Evolutionary conservation across 2,113 vertebrate genomes (phyloP), one percentile per base, ranked within the genome.

Genomic region (Odobenus rosmarus): DNA sequence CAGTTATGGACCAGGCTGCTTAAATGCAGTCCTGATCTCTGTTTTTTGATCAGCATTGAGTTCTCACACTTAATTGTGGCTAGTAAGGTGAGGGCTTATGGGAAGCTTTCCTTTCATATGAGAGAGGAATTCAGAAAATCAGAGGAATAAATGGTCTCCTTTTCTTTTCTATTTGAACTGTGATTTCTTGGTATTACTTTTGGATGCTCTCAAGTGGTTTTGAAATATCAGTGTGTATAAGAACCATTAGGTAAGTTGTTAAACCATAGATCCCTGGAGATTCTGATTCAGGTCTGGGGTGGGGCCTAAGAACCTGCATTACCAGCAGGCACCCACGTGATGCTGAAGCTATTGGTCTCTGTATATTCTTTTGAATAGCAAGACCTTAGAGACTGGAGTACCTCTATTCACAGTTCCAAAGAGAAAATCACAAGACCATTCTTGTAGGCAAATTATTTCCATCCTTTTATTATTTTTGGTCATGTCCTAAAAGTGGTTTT

Each of bases 151-250:
- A 92, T 61, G 24, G 49, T 26, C 15, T 85, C 76, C 31, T 82
- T 91, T 77, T 46, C 36, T 67, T 72, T 97, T 87, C 82, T 1
- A 46, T 92, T 71, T 95, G 42, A 96, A 94, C 28, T 71, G 42
- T 4, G 28, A 89, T 93, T 80, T 24, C 57, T 92, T 92, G 23
- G 26, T 83, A 79, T 88, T 82, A 55, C 49, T 96, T 97, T 92
- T 89, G 57, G 49, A 77, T 79, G 42, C 18, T 77, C 7, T 96
- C 28, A 79, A 61, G 31, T 81, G 26, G 61, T 92, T 95, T 80
- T 71, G n/a, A 93, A 94, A 18, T 71, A 51, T 19, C 69, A 86
- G 14, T 36, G 51, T 57, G 5, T 26, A 36, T 61, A 72, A 46
- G n/a, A 57, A 77, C 84, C 57, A 55, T 24, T 69, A 28, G 21